Evolutionary conservation across 2,797 vertebrate genomes (phyloP).

Genomic region (Pipistrellus pygmaeus): DNA sequence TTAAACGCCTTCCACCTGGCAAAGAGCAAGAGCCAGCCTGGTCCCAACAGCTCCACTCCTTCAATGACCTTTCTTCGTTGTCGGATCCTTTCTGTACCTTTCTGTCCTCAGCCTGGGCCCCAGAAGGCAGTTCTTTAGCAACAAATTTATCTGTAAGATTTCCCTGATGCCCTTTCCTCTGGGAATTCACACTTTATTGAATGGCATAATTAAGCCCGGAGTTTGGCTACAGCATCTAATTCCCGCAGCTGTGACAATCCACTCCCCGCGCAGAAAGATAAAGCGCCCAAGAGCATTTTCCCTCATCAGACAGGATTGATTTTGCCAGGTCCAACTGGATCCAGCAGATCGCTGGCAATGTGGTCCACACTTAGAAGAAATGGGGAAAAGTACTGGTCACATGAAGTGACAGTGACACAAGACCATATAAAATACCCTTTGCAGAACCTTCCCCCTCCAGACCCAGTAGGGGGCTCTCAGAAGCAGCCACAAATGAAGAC

Average conservation of each 20-base stretch:
- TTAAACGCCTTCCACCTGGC: neutral
- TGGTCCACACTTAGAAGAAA: neutral
- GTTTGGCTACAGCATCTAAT: constrained; percentile 72
- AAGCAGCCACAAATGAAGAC: neutral
- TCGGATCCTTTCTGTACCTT: neutral
- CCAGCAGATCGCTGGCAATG: neutral
- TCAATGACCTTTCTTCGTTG: neutral
- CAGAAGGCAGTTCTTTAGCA: constrained; percentile 56
- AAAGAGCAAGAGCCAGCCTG: neutral
- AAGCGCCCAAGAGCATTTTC: neutral
- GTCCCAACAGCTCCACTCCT: neutral
- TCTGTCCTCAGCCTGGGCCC: constrained; percentile 20
- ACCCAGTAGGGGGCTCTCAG: neutral
- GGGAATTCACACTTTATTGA: constrained; percentile 75
- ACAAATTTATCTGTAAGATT: constrained; percentile 67
- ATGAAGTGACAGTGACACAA: neutral
- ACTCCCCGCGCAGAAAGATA: neutral
- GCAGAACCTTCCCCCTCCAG: neutral
- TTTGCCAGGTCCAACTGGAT: neutral
- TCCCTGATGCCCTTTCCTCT: constrained; percentile 70
- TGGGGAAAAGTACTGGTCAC: neutral
- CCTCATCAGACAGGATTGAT: neutral
- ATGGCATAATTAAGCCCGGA: constrained; percentile 77
- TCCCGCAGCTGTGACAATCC: constrained; percentile 46
- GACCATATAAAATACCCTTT: neutral